These are phyloP conservation scores for Tribolium madens DNA, from an alignment of 1,140 invertebrate species.

Conservation along the genomic window DNA sequence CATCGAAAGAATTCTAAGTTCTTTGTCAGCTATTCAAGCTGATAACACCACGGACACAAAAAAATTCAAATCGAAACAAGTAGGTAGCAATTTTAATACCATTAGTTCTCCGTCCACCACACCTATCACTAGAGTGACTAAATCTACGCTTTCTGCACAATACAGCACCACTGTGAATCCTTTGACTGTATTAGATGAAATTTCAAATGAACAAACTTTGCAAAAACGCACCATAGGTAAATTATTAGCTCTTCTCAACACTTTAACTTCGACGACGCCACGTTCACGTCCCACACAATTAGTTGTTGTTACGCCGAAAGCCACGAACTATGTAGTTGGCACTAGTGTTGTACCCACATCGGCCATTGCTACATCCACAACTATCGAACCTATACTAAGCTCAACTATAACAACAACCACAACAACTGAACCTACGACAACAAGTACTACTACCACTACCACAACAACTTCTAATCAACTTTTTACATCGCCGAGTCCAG, in stretches of 20 bases:
- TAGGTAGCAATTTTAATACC: conserved; percentile 61
- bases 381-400: not conserved
- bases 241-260: conserved; percentile 59
- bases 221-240: conserved; percentile 60
- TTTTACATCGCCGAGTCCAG: conserved; percentile 54
- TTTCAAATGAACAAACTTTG: conserved; percentile 56
- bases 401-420: conserved; percentile 62
- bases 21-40: conserved; percentile 63
- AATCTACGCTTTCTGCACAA: conserved; percentile 56
- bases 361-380: conserved; percentile 23
- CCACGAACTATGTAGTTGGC: conserved; percentile 35
- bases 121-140: conserved; percentile 55
- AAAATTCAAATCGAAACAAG: conserved; percentile 51
- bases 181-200: conserved; percentile 55
- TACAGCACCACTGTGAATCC: conserved; percentile 54
- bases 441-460: conserved; percentile 48
- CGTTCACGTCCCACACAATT: conserved; percentile 47
- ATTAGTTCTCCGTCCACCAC: conserved; percentile 57
- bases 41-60: conserved; percentile 49
- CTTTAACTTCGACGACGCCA: conserved; percentile 52
- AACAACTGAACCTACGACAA: conserved; percentile 66
- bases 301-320: conserved; percentile 60
- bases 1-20: conserved; percentile 64
- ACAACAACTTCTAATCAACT: conserved; percentile 64
- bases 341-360: conserved; percentile 18